These are phyloP conservation scores for Plodia interpunctella DNA, from an alignment of 1,140 invertebrate species.

Conservation along the genomic window DNA sequence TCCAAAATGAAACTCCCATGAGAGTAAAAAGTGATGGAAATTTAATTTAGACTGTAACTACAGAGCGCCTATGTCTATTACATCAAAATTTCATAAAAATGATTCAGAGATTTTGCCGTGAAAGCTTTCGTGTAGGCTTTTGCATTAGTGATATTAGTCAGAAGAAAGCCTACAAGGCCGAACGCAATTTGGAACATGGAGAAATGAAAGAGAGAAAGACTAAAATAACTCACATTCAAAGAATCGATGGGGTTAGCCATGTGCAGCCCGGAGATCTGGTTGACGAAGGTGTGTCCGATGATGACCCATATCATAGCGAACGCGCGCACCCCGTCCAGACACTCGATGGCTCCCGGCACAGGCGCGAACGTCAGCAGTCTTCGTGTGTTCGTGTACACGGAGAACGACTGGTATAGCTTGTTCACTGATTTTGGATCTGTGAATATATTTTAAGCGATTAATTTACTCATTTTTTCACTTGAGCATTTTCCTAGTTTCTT, in stretches of 20 bases:
- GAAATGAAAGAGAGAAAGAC: background rate
- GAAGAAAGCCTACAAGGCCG: no score
- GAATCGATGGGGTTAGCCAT: conserved; percentile 13
- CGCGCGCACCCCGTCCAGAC: conserved; percentile 77
- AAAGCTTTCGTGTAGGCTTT: no score
- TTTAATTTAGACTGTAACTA: no score
- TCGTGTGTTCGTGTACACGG: conserved; percentile 40
- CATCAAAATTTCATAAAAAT: no score
- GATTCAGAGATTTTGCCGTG: no score
- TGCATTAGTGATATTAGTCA: no score
- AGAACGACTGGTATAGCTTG: conserved; percentile 31
- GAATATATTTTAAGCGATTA: background rate
- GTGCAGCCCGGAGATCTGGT: background rate
- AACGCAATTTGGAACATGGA: no score
- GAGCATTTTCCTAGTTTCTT: no score
- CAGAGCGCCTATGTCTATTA: no score
- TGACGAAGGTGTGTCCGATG: conserved; percentile 75
- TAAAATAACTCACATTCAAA: background rate
- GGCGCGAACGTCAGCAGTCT: conserved; percentile 28
- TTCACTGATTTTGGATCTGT: conserved; percentile 19
- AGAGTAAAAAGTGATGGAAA: no score
- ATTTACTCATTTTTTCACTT: no score
- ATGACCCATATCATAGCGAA: conserved; percentile 83
- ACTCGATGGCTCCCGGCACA: conserved; percentile 43
- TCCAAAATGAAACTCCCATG: no score